phyloP scores from a whole-genome alignment of 2,113 vertebrate genomes.

The Thamnaconus septentrionalis region DNA sequence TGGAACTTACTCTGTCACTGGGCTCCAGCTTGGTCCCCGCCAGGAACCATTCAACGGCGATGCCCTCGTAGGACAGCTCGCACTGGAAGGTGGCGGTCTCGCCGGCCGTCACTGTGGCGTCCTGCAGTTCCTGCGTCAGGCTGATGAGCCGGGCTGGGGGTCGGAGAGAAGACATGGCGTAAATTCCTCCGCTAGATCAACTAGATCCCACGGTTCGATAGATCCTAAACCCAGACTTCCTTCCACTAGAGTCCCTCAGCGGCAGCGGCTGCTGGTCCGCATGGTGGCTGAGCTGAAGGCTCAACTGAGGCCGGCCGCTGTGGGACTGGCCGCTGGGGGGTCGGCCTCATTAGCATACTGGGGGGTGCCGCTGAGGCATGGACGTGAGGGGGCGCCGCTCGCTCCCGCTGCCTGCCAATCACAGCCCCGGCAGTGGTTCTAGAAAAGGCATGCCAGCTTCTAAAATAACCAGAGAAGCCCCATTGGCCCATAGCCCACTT shows the following conservation, averaged over 20 bases:
- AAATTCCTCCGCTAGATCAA: slow-evolving; percentile 57
- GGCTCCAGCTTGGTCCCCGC: slow-evolving; percentile 89
- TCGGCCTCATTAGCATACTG: slow-evolving; percentile 78
- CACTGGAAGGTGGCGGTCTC: slow-evolving; percentile 97
- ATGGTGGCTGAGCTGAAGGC: slow-evolving; percentile 72
- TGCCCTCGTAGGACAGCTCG: slow-evolving; percentile 93
- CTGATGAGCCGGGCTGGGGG: slow-evolving; percentile 90
- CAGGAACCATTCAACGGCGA: slow-evolving; percentile 94
- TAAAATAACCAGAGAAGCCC: slow-evolving; percentile 84
- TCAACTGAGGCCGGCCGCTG: slow-evolving; percentile 45
- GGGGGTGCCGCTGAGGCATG: slow-evolving; percentile 56
- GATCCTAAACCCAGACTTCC: slow-evolving; percentile 36
- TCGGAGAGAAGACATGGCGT: slow-evolving; percentile 82
- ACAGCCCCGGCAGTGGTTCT: slow-evolving; percentile 71
- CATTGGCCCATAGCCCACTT: slow-evolving; percentile 82
- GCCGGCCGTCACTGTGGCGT: slow-evolving; percentile 92
- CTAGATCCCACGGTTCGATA: too few relatives aligned
- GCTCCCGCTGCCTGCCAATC: slow-evolving; percentile 73
- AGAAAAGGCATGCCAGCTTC: slow-evolving; percentile 87
- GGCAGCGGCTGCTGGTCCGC: slow-evolving; percentile 76
- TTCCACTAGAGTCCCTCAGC: slow-evolving; percentile 53
- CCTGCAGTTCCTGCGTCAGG: slow-evolving; percentile 85
- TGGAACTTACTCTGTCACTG: slow-evolving; percentile 87
- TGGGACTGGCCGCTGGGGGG: slow-evolving; percentile 64
- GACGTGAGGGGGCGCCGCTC: too few relatives aligned